Evolutionary conservation across 2,797 vertebrate genomes (phyloP), one percentile per base, ranked within the genome.

Genomic region (Urophycis tenuis): DNA sequence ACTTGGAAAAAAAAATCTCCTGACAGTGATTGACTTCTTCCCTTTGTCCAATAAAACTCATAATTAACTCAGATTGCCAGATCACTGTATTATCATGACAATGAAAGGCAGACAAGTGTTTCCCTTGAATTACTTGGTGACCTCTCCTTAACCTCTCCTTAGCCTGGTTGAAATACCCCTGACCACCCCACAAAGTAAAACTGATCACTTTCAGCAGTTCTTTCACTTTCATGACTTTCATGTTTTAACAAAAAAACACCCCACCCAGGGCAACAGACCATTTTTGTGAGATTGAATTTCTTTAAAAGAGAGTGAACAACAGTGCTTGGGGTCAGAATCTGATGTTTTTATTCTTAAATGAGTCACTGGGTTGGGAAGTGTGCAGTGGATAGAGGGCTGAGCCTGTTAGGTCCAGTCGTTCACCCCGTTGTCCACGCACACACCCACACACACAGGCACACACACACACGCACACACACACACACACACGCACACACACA

Each of bases 291-390:
- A 67, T 67, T 29, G n/a, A 25, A 67, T 67, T 67, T 11, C 10
- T 41, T 15, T 12, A 67, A 67, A 67, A 67, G 60, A 67, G 60
- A 67, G n/a, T 29, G 60, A 29, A 67, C 10, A 67, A 67, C 60
- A 67, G 29, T 10, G n/a, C 60, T 67, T 29, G 25, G 25, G 60
- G 60, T 67, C 60, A 67, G n/a, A 67, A 29, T 29, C 60, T 67
- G 29, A 67, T 67, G 60, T n/a, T 67, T 67, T 29, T 67, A 67
- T 67, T 67, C n/a, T 67, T 67, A 67, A 67, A 67, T 67, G 60
- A 67, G 60, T 67, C 60, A 67, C 29, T 29, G 60, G 60, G 9
- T 29, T 9, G 60, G 25, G 60, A 67, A n/a, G 60, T n/a, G 60
- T 60, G 53, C 2, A 29, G 60, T 25, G 25, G n/a, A 10, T 67